phyloP scores from a whole-genome alignment of 92 coral and sea anemone species.

The Epizoanthus rinbou region DNA sequence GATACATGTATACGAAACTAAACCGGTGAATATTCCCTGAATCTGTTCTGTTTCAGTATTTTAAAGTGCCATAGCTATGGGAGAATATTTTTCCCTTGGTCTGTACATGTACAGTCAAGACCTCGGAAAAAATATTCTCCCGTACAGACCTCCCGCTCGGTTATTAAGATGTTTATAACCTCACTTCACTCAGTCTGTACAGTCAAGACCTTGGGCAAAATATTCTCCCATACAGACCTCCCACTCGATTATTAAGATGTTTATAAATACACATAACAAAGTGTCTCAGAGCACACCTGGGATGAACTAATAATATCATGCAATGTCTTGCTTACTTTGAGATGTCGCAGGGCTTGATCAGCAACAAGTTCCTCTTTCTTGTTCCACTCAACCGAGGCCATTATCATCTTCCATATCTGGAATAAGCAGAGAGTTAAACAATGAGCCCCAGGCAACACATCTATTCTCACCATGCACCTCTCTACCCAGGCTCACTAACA shows the following conservation, averaged over 20 bases:
- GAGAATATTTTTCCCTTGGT: too few relatives aligned
- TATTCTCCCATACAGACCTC: too few relatives aligned
- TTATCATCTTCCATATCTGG: constrained; percentile 93
- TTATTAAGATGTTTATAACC: too few relatives aligned
- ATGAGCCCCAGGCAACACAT: not conserved
- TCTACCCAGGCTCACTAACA: not conserved
- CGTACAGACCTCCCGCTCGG: too few relatives aligned
- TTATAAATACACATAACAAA: too few relatives aligned
- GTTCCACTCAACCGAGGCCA: constrained; percentile 97
- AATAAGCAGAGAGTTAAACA: not conserved
- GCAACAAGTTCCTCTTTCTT: constrained; percentile 96
- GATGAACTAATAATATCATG: too few relatives aligned
- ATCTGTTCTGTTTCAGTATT: constrained; percentile 7
- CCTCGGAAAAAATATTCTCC: too few relatives aligned
- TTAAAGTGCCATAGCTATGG: not conserved
- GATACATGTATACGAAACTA: not conserved
- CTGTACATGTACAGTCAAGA: too few relatives aligned
- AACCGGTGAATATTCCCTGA: constrained; percentile 13
- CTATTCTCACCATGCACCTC: not conserved
- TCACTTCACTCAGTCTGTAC: too few relatives aligned
- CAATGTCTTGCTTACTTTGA: constrained; percentile 62
- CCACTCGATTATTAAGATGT: too few relatives aligned
- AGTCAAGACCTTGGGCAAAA: too few relatives aligned
- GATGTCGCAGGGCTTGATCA: constrained; percentile 94
- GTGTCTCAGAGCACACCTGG: too few relatives aligned